Evolutionary conservation across 2,888 invertebrate genomes (phyloP), one percentile per base, ranked within the genome.

Genomic region (Halictus quadricinctus): DNA sequence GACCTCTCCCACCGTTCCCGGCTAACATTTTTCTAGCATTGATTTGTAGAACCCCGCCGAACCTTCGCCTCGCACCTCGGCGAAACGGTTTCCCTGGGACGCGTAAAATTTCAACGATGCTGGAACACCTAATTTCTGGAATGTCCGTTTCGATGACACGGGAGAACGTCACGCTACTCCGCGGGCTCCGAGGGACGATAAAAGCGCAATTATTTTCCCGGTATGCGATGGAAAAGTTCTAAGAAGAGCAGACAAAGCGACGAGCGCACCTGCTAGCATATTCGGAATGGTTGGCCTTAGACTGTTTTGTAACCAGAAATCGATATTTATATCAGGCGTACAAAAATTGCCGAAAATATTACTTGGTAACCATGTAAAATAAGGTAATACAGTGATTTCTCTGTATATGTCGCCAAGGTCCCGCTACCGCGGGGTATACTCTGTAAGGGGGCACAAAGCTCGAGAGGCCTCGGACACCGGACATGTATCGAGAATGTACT

Each of bases 21-120:
- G 29, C 76, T 7, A 48, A 48, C 46, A 72, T 46, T 72, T 72
- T 72, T 72, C 72, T 25, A 46, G 46, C 72, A 72, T 48, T 48
- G 72, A 72, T 72, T 72, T 8, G 15, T 48, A 25, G 72, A 48
- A 48, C 48, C n/a, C 13, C 6, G 70, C 12, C 12, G 2, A 69
- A 69, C 36, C 21, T 18, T 12, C 41, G 5, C 5, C 21, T 70
- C 43, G 21, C 41, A 2, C 18, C 66, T 36, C 36, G 3, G 18
- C 36, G 4, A 69, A 36, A 69, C 41, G 36, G 29, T 15, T 29
- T 64, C 7, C 29, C 7, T 2, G 29, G 29, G 64, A 64, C 64
- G 64, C 64, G 64, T 29, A 64, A 64, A 58, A 29, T 3, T 64
- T 64, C 3, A 18, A 64, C 29, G 8, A 25, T 36, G 29, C 15